phyloP scores from a whole-genome alignment of 1,140 invertebrate species.

The Drosophila sp. region DNA sequence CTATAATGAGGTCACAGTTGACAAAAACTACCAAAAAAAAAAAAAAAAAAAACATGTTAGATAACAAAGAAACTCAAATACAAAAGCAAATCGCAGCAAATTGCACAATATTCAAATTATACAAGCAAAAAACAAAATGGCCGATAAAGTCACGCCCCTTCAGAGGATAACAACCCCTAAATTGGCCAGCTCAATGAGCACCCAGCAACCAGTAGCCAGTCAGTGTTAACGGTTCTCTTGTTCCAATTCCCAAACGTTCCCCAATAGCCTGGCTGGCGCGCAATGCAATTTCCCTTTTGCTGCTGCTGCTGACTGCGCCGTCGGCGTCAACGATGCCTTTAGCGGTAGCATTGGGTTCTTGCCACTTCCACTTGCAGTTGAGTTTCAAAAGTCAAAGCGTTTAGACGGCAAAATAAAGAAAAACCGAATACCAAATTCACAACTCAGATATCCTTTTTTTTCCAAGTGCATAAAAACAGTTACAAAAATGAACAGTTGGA shows the following conservation, averaged over 20 bases:
- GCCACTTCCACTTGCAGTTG: slow-evolving; percentile 62
- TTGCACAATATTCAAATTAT: slow-evolving; percentile 25
- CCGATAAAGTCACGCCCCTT: slow-evolving; percentile 36
- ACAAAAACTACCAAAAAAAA: slow-evolving; percentile 14
- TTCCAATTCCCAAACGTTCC: slow-evolving; percentile 46
- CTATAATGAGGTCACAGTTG: slow-evolving; percentile 64
- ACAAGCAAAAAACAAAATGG: slow-evolving; percentile 41
- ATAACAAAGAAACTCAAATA: slow-evolving; percentile 24
- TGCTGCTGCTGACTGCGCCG: slow-evolving; percentile 25
- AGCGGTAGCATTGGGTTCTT: slow-evolving; percentile 7
- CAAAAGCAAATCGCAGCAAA: slow-evolving; percentile 21
- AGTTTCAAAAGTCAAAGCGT: slow-evolving; percentile 72
- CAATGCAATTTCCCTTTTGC: slow-evolving; percentile 56
- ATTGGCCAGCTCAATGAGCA: slow-evolving; percentile 32
- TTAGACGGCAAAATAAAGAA: slow-evolving; percentile 36
- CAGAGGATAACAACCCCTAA: slow-evolving; percentile 38
- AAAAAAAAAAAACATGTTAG: slow-evolving; percentile 32
- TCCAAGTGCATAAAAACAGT: not conserved
- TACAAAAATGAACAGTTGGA: not conserved
- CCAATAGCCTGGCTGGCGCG: slow-evolving; percentile 27
- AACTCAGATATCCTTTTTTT: not conserved
- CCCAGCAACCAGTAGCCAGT: slow-evolving; percentile 37
- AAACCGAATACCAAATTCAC: not conserved
- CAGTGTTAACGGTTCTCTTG: slow-evolving; percentile 9
- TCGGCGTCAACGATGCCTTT: slow-evolving; percentile 5